Evolutionary conservation across 2,888 invertebrate species (phyloP).

Genomic region (Sericinus montela): DNA sequence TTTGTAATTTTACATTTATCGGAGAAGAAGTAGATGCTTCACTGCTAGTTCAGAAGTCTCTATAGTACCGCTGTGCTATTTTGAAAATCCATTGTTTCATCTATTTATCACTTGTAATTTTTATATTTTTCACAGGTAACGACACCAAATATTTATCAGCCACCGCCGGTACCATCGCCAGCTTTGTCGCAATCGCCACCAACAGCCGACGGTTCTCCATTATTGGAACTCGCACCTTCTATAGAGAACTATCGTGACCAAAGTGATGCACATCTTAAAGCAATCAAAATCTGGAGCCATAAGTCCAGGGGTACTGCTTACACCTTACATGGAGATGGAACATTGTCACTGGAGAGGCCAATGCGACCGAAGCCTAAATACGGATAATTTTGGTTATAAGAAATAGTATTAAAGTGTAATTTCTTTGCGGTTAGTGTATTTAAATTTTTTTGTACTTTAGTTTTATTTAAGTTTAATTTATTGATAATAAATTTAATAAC

Average conservation of each 20-base stretch:
- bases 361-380: constrained; percentile 24
- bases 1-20: no score
- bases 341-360: constrained; percentile 52
- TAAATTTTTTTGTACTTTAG: no score
- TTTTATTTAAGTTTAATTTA: no score
- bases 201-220: constrained; percentile 28
- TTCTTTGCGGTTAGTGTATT: no score
- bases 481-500: no score
- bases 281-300: constrained; percentile 65
- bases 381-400: constrained; percentile 1
- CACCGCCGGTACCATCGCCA: constrained; percentile 21
- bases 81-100: no score
- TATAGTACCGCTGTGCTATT: no score
- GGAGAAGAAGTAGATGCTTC: no score
- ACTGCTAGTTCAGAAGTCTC: no score
- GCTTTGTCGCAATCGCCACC: constrained; percentile 23
- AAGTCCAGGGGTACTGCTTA: constrained; percentile 64
- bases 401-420: no score
- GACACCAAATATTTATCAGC: constrained; percentile 26
- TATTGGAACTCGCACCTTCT: constrained; percentile 52
- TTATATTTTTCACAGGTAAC: constrained; percentile 42
- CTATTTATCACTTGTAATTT: no score
- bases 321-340: constrained; percentile 63
- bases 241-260: constrained; percentile 46
- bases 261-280: constrained; percentile 68